Evolutionary conservation across 2,888 invertebrate genomes (phyloP), one percentile per base, ranked within the genome.

Genomic region (Periphyllus acericola): DNA sequence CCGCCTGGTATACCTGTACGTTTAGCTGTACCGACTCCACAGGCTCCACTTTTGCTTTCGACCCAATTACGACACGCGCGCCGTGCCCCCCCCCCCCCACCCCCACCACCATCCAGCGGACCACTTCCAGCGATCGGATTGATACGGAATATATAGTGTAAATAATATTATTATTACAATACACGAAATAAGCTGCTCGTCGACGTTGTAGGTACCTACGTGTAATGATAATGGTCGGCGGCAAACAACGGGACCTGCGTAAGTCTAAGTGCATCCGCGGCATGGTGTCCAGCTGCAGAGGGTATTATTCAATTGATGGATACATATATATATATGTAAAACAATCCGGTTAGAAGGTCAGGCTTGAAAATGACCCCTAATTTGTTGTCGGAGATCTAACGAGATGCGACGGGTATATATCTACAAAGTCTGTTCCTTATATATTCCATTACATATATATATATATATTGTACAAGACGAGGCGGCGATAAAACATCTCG

Each of bases 351-450:
- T 71, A 81, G 60, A n/a, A 60, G 80, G 36, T 71, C 68, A 40
- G 60, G 19, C 60, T 36, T 6, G 40, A 68, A 68, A 40, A 68
- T 25, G 40, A 81, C 29, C 81, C 81, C 32, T 68, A 68, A 68
- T 81, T 71, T 81, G 40, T 81, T 68, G 68, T 81, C 66, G 32
- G 81, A 81, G 81, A 68, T 68, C 55, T 60, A 81, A 68, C 68
- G 46, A 68, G 68, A 32, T 21, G 40, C 17, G 46, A 68, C n/a
- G n/a, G 60, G 60, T 52, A 52, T 60, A 5, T 8, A 6, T 60
- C 21, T 60, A 60, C 60, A 4, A 25, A 60, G 46, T 46, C 46
- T 11, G 46, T 46, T 46, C 46, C 6, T 46, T 9, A 5, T 21
- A 55, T 4, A 2, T 21, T 1, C n/a, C n/a, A n/a, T n/a, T n/a